Evolutionary conservation across 1,140 invertebrate genomes (phyloP).

Genomic region (Camponotus vicinus): DNA sequence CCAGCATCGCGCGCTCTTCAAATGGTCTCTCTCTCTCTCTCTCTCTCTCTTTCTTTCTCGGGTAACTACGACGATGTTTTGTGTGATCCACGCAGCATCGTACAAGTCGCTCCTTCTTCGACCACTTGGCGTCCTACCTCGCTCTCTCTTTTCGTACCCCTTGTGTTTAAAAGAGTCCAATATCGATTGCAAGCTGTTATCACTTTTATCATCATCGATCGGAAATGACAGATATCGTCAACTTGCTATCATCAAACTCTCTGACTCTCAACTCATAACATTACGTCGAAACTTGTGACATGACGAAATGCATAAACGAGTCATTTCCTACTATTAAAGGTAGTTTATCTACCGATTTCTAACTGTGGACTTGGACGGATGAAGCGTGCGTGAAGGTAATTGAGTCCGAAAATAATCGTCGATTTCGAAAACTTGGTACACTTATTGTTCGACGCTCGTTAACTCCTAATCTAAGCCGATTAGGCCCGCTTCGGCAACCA

Average conservation of each 20-base stretch:
- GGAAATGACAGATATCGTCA: not conserved
- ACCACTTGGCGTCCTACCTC: conserved; percentile 33
- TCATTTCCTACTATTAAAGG: not conserved
- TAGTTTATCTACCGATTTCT: conserved; percentile 14
- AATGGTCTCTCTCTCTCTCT: conserved; percentile 56
- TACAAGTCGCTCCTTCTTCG: conserved; percentile 51
- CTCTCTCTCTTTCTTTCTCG: conserved; percentile 42
- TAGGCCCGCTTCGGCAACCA: not conserved
- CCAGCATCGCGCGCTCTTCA: conserved; percentile 12
- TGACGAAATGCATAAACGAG: not conserved
- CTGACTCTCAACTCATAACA: not conserved
- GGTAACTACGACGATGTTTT: not conserved
- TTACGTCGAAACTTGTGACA: not conserved
- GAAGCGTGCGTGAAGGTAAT: not conserved
- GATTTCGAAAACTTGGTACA: conserved; percentile 25
- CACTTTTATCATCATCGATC: not conserved
- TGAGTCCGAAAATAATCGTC: not conserved
- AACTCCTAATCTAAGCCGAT: conserved; percentile 26
- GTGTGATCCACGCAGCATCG: conserved; percentile 63
- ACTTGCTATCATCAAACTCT: not conserved
- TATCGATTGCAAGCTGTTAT: not conserved
- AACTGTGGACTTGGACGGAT: not conserved
- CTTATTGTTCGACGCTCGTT: conserved; percentile 29
- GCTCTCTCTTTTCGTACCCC: conserved; percentile 30
- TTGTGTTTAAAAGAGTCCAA: not conserved